Conservation (phyloP, 2,797 vertebrate genomes). For the Acipenser transmontanus region DNA sequence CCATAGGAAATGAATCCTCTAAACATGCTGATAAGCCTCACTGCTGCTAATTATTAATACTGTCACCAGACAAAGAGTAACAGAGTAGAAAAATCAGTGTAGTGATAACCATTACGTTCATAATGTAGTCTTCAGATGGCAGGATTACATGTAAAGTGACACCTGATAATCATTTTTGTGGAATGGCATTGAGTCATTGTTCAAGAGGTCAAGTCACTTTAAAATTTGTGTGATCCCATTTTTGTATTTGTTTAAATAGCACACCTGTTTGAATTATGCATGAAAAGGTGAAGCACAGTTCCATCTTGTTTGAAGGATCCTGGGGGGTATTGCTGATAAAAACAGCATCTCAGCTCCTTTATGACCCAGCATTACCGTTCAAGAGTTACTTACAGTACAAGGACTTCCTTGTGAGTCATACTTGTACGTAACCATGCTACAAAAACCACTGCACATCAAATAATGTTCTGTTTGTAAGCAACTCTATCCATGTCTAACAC, state of each 20-base stretch:
- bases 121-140: background rate
- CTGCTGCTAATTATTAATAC: conserved; percentile 1
- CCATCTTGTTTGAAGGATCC: too few relatives aligned
- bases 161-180: background rate
- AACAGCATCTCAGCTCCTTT: too few relatives aligned
- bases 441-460: conserved; percentile 5
- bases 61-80: background rate
- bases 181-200: background rate
- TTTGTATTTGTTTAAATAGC: too few relatives aligned
- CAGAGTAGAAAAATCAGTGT: conserved; percentile 3
- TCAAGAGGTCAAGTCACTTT: too few relatives aligned
- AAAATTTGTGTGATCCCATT: too few relatives aligned
- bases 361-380: too few relatives aligned
- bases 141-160: background rate
- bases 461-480: conserved; percentile 11
- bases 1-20: background rate
- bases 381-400: background rate
- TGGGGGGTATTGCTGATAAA: too few relatives aligned
- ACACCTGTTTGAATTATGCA: too few relatives aligned
- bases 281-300: too few relatives aligned
- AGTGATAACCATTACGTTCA: background rate
- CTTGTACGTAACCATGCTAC: background rate
- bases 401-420: conserved; percentile 5
- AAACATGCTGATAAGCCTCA: background rate
- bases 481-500: background rate